These are phyloP conservation scores for Mesopsocus fuscifrons DNA, from an alignment of 2,888 invertebrate species.

Conservation along the genomic window DNA sequence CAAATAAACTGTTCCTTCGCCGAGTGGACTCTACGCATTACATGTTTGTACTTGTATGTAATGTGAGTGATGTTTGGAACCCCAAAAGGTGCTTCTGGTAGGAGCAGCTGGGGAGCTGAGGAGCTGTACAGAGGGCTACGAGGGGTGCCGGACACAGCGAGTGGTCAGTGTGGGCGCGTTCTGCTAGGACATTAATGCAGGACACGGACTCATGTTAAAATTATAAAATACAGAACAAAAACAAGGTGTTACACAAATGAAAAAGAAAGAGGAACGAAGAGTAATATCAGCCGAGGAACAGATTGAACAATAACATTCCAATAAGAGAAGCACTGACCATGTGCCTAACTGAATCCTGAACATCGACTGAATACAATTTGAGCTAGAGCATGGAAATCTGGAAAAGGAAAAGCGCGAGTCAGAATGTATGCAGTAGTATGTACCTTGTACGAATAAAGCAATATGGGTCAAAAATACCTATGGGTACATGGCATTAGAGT, in stretches of 20 bases:
- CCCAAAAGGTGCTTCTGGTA: background rate
- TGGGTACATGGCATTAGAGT: too few relatives aligned
- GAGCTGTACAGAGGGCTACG: background rate
- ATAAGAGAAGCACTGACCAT: slow-evolving; percentile 19
- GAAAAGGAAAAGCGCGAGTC: slow-evolving; percentile 32
- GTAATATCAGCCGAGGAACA: slow-evolving; percentile 9
- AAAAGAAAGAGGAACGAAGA: slow-evolving; percentile 13
- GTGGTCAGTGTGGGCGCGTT: background rate
- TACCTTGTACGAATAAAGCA: background rate
- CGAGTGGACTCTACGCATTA: too few relatives aligned
- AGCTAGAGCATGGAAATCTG: slow-evolving; percentile 62
- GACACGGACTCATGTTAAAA: slow-evolving; percentile 7
- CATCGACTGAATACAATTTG: slow-evolving; percentile 48
- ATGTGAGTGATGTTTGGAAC: background rate
- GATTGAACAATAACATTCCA: slow-evolving; percentile 12
- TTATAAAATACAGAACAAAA: background rate
- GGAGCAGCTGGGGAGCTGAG: background rate
- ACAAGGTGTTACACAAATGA: slow-evolving; percentile 12
- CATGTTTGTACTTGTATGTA: background rate
- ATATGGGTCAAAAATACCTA: too few relatives aligned
- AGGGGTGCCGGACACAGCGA: background rate
- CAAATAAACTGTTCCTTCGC: too few relatives aligned
- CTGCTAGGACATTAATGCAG: slow-evolving; percentile 2
- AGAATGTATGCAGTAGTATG: slow-evolving; percentile 4
- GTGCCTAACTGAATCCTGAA: slow-evolving; percentile 21